Evolutionary conservation across 2,797 vertebrate species (phyloP).

Genomic region (Meriones psammophilus): DNA sequence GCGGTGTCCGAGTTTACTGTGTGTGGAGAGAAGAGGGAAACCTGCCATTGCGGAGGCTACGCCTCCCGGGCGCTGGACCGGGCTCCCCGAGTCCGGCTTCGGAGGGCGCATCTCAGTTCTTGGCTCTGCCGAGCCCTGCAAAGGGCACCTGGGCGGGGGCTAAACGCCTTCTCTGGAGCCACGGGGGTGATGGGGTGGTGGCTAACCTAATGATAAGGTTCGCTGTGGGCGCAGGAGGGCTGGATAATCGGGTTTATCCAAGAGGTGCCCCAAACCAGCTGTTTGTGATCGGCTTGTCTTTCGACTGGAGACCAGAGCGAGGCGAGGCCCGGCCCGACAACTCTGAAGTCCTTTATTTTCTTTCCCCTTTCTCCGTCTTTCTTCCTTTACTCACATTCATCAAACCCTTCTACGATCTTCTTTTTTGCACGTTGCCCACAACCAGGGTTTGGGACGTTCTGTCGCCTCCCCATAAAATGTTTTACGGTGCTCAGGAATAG

Average conservation of each 20-base stretch:
- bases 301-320: background rate
- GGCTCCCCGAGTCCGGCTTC: background rate
- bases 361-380: background rate
- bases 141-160: conserved; percentile 4
- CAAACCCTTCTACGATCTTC: background rate
- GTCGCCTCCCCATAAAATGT: background rate
- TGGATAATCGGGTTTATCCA: conserved; percentile 67
- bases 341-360: conserved; percentile 5
- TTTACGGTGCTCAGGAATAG: conserved; percentile 9
- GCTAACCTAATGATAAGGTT: conserved; percentile 39
- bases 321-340: background rate
- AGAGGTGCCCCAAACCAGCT: conserved; percentile 20
- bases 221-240: background rate
- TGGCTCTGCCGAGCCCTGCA: background rate
- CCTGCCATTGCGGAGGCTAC: background rate
- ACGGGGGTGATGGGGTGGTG: background rate
- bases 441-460: conserved; percentile 34
- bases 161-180: background rate
- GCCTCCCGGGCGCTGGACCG: background rate
- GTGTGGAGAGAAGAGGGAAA: conserved; percentile 20
- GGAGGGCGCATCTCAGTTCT: background rate
- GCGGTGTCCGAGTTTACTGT: conserved; percentile 32
- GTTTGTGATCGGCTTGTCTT: conserved; percentile 21
- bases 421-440: background rate
- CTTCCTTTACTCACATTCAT: conserved; percentile 48